A percentile compares a stretch with the other conserved stretches of the same genome.
Evolutionary conservation across 2,888 invertebrate species (phyloP).

Genomic region (Melangyna quadrimaculata): DNA sequence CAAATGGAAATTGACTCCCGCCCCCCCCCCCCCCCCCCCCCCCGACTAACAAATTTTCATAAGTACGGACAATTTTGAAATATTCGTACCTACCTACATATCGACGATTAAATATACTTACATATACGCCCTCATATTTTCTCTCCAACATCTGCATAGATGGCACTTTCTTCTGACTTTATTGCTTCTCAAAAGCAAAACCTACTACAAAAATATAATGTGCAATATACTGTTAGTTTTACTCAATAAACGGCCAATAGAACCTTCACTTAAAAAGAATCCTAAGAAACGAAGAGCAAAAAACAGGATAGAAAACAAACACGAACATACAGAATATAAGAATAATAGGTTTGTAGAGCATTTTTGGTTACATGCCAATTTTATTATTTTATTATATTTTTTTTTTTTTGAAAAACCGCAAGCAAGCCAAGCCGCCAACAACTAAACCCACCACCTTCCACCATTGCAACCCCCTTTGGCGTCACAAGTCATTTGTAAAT

Average conservation of each 20-base stretch:
- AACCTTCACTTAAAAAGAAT: constrained; percentile 33
- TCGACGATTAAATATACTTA: background rate
- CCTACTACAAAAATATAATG: constrained; percentile 20
- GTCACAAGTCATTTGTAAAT: constrained; percentile 58
- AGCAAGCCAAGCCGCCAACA: constrained; percentile 11
- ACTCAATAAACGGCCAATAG: constrained; percentile 46
- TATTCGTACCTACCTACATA: too few species aligned
- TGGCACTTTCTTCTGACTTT: constrained; percentile 39
- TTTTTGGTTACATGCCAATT: constrained; percentile 68
- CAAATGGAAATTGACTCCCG: constrained; percentile 5
- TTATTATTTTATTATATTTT: background rate
- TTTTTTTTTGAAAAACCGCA: constrained; percentile 30
- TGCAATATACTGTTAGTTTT: constrained; percentile 39
- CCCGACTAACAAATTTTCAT: background rate
- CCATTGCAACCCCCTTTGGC: constrained; percentile 35
- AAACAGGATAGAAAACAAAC: constrained; percentile 17
- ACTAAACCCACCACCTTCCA: constrained; percentile 9
- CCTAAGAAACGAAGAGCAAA: background rate
- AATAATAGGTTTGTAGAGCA: constrained; percentile 63
- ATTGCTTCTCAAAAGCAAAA: constrained; percentile 26
- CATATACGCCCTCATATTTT: constrained; percentile 16
- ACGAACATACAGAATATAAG: constrained; percentile 28
- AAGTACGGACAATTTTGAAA: background rate
- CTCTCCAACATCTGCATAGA: constrained; percentile 22
- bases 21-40: background rate